phyloP scores from a whole-genome alignment of 2,113 vertebrate genomes.

The Sphyrna mokarran region DNA sequence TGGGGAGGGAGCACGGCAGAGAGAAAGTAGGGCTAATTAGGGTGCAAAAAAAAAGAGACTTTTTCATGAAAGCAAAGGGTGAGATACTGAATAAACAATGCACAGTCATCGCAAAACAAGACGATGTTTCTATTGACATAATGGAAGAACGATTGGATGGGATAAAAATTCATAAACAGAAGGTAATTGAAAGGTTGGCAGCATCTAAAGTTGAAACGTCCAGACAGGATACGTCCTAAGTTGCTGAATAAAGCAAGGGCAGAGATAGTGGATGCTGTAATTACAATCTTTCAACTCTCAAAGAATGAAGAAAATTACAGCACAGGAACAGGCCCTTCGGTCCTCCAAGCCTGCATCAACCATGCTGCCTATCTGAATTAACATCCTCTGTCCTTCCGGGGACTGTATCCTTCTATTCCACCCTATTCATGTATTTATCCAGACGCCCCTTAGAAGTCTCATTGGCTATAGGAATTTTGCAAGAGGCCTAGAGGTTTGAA shows the following conservation, averaged over 20 bases:
- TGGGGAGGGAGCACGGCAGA: background rate
- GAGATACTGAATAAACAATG: background rate
- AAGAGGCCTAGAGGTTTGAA: background rate
- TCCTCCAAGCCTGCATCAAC: too few relatives aligned
- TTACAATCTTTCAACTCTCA: background rate
- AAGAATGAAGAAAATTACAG: too few relatives aligned
- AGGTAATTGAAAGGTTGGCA: background rate
- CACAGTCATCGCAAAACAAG: background rate
- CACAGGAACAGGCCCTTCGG: too few relatives aligned
- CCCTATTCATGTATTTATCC: too few relatives aligned
- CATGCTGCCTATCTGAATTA: too few relatives aligned
- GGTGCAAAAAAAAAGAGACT: background rate
- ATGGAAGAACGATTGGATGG: background rate
- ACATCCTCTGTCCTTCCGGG: too few relatives aligned
- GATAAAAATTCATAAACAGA: background rate
- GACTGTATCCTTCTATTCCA: too few relatives aligned
- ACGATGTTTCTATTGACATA: background rate
- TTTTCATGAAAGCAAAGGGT: background rate
- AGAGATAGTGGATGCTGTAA: background rate
- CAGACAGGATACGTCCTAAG: too few relatives aligned
- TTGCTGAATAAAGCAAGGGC: background rate
- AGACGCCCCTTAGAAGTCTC: too few relatives aligned
- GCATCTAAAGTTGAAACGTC: background rate
- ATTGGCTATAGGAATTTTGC: too few relatives aligned
- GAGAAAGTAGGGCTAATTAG: background rate